Percentiles rank a stretch among this genome's conserved stretches.
Conservation (phyloP, 2,797 vertebrate genomes). For the Loris lydekkerianus region DNA sequence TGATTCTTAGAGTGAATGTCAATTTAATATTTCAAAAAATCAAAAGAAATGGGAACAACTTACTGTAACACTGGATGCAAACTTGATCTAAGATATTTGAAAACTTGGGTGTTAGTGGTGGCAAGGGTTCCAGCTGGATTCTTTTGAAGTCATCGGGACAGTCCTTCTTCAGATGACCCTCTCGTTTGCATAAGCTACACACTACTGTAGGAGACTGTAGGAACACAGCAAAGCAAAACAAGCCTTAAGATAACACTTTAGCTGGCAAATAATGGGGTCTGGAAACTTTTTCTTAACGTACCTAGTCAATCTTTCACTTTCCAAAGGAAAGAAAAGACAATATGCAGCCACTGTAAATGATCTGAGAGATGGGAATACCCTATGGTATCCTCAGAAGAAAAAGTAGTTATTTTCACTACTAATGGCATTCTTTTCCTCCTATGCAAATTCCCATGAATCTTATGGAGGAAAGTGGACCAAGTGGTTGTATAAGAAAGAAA, state of each 20-base stretch:
- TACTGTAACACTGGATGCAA: slow-evolving; percentile 95
- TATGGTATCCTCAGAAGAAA: background rate
- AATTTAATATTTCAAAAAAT: background rate
- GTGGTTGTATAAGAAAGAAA: background rate
- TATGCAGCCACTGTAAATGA: background rate
- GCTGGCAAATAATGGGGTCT: background rate
- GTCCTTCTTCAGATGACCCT: slow-evolving; percentile 96
- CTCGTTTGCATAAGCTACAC: slow-evolving; percentile 96
- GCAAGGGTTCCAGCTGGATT: slow-evolving; percentile 94
- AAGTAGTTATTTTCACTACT: background rate
- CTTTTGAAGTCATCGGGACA: slow-evolving; percentile 98
- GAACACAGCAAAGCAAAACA: slow-evolving; percentile 67
- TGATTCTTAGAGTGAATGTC: background rate
- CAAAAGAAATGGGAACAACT: slow-evolving; percentile 85
- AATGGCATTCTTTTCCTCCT: background rate
- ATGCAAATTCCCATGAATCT: background rate
- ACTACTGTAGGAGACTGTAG: slow-evolving; percentile 94
- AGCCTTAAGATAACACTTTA: background rate
- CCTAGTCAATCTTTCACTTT: background rate
- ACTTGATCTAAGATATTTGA: slow-evolving; percentile 92
- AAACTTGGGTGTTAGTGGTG: slow-evolving; percentile 92
- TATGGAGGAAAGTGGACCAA: background rate
- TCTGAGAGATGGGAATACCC: background rate
- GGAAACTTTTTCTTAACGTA: background rate
- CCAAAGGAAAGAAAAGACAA: slow-evolving; percentile 49